These are phyloP conservation scores for Porites evermanni DNA, from an alignment of 92 coral and sea anemone genomes.

Conservation along the genomic window DNA sequence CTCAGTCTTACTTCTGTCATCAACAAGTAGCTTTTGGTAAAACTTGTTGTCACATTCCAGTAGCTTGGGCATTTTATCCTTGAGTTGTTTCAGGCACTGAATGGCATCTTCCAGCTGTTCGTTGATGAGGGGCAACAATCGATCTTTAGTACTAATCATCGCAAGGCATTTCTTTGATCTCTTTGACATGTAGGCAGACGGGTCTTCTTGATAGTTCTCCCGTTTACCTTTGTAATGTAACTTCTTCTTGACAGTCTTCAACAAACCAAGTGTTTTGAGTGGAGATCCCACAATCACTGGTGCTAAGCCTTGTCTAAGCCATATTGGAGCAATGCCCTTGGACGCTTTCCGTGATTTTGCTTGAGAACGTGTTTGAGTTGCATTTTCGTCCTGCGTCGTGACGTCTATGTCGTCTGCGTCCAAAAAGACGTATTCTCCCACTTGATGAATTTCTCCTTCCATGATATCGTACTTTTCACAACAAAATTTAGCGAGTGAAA, in stretches of 20 bases:
- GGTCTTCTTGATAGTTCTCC: neutral
- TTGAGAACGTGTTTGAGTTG: neutral
- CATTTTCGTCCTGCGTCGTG: too few relatives aligned
- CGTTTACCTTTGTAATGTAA: neutral
- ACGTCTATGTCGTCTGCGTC: too few relatives aligned
- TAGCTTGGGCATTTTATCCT: conserved; percentile 1
- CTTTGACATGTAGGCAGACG: neutral
- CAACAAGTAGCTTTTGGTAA: neutral
- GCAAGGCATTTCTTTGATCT: conserved; percentile 2
- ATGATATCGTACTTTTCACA: conserved; percentile 3
- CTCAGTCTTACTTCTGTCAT: neutral
- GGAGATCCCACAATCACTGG: conserved; percentile 23
- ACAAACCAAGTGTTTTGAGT: neutral
- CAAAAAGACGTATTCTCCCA: neutral
- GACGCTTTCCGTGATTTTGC: neutral
- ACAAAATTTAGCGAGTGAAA: neutral
- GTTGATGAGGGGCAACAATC: conserved; percentile 11
- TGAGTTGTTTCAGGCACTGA: neutral
- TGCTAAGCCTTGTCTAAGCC: conserved; percentile 32
- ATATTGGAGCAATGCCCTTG: neutral
- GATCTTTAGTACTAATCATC: neutral
- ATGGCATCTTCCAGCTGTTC: conserved; percentile 11
- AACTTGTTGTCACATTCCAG: neutral
- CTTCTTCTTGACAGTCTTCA: neutral
- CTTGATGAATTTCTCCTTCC: conserved; percentile 1